Percentiles rank a stretch among this genome's conserved stretches.
Conservation (phyloP, 1,140 invertebrate genomes). For the Phthorimaea operculella region DNA sequence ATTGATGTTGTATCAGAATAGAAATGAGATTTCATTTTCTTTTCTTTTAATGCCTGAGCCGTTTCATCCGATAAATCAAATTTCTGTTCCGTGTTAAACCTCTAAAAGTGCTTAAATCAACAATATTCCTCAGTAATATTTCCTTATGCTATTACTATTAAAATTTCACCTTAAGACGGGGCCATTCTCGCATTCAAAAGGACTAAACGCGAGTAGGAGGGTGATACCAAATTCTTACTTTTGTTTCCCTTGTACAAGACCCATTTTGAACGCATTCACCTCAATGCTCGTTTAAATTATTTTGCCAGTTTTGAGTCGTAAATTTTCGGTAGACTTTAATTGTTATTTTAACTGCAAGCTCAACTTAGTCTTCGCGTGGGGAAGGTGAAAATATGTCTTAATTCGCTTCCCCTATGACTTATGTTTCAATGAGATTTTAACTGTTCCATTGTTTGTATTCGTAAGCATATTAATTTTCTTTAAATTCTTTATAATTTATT, state of each 20-base stretch:
- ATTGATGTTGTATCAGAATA: too few relatives aligned
- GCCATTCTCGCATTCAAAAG: conserved; percentile 41
- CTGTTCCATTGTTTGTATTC: conserved; percentile 26
- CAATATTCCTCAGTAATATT: conserved; percentile 49
- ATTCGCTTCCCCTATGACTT: conserved; percentile 61
- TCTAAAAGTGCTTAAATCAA: conserved; percentile 50
- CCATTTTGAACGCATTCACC: conserved; percentile 49
- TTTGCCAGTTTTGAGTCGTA: conserved; percentile 63
- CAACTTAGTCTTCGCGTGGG: conserved; percentile 49
- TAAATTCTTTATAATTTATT: not conserved
- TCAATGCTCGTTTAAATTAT: conserved; percentile 58
- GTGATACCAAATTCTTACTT: conserved; percentile 45
- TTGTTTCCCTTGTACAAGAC: conserved; percentile 55
- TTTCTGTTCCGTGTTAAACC: conserved; percentile 14
- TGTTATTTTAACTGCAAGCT: conserved; percentile 66
- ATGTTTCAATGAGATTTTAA: conserved; percentile 49
- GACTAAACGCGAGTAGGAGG: conserved; percentile 36
- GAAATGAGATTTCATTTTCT: too few relatives aligned
- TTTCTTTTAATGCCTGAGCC: not conserved
- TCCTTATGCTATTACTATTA: conserved; percentile 46
- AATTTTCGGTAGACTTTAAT: conserved; percentile 65
- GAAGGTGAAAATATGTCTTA: conserved; percentile 63
- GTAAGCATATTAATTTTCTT: conserved; percentile 19
- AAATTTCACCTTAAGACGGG: conserved; percentile 55
- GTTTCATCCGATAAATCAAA: conserved; percentile 13